Conservation (phyloP, 92 coral and sea anemone species). For the Siderastrea radians region DNA sequence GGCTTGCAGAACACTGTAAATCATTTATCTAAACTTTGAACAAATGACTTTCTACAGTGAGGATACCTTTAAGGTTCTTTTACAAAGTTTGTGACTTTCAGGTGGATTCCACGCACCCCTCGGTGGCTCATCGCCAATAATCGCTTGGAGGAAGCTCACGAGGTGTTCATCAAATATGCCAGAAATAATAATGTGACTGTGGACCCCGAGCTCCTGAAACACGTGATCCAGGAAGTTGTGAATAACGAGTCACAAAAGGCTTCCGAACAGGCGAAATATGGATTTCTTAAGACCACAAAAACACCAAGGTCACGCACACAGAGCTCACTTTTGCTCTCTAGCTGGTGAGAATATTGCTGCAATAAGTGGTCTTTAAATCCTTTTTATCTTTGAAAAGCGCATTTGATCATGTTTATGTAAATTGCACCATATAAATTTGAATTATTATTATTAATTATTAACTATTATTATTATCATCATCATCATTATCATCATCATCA, state of each 20-base stretch:
- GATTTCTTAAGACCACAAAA: slow-evolving; percentile 62
- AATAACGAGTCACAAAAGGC: slow-evolving; percentile 55
- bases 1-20: no score
- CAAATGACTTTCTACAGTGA: no score
- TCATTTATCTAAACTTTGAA: no score
- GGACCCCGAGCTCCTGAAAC: slow-evolving; percentile 54
- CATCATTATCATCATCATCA: no score
- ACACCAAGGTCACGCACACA: slow-evolving; percentile 79
- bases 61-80: background rate
- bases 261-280: slow-evolving; percentile 2
- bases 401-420: no score
- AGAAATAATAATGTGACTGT: slow-evolving; percentile 67
- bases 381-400: no score
- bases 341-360: slow-evolving; percentile 65
- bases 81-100: background rate
- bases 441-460: no score
- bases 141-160: slow-evolving; percentile 81
- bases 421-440: no score
- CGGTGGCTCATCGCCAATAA: slow-evolving; percentile 91
- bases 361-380: no score
- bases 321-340: slow-evolving; percentile 71
- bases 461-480: no score
- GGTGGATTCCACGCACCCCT: slow-evolving; percentile 87
- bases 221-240: slow-evolving; percentile 67
- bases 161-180: slow-evolving; percentile 70